Conservation (phyloP, 1,140 invertebrate species). For the Adoxophyes honmai region DNA sequence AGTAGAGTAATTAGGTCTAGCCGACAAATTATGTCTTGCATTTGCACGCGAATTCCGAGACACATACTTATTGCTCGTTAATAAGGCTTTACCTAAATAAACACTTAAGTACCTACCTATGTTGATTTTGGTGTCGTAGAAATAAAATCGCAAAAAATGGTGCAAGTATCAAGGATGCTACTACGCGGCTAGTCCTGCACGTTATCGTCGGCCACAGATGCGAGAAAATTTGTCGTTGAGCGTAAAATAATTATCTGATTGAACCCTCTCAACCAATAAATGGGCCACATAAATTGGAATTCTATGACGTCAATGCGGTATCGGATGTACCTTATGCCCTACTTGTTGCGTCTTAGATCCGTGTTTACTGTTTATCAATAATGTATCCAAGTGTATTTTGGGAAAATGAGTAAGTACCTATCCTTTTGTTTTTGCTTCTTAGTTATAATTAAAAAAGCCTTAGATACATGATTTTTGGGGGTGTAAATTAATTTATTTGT, state of each 20-base stretch:
- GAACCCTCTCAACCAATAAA: conserved; percentile 50
- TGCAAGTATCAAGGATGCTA: conserved; percentile 27
- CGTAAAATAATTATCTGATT: conserved; percentile 67
- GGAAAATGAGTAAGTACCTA: not conserved
- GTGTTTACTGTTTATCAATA: not conserved
- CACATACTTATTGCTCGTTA: too few relatives aligned
- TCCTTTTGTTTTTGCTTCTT: conserved; percentile 6
- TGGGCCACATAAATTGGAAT: conserved; percentile 54
- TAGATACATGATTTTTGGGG: too few relatives aligned
- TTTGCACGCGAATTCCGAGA: too few relatives aligned
- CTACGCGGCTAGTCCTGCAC: conserved; percentile 16
- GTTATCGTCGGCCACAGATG: conserved; percentile 65
- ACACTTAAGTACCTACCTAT: too few relatives aligned
- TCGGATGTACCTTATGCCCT: not conserved
- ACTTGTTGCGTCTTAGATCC: not conserved
- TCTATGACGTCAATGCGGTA: conserved; percentile 48
- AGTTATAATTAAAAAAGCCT: too few relatives aligned
- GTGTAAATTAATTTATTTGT: too few relatives aligned
- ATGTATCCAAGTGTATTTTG: too few relatives aligned
- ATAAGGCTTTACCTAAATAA: too few relatives aligned
- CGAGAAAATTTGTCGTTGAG: conserved; percentile 58
- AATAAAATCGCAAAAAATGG: too few relatives aligned
- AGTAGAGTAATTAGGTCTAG: too few relatives aligned
- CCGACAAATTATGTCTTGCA: too few relatives aligned
- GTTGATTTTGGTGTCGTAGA: too few relatives aligned